Conservation (phyloP, 2,888 invertebrate species). For the Falcaria lacertinaria region DNA sequence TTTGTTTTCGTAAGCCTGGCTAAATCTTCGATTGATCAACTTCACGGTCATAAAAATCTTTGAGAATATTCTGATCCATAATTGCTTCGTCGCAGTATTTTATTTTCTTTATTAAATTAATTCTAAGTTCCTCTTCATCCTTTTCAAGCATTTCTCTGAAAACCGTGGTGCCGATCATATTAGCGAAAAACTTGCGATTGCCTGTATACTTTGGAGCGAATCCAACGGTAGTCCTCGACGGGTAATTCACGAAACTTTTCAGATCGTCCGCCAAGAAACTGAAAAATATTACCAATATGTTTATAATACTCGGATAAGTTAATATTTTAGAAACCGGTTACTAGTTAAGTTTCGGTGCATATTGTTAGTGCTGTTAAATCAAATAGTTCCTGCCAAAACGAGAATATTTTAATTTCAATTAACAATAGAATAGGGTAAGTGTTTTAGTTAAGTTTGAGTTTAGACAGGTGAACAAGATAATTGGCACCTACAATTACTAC, state of each 20-base stretch:
- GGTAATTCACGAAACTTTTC: constrained; percentile 46
- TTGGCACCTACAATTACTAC: no score
- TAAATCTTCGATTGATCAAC: constrained; percentile 41
- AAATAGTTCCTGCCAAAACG: no score
- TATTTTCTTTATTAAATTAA: constrained; percentile 41
- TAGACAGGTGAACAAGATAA: no score
- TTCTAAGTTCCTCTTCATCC: constrained; percentile 39
- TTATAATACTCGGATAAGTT: no score
- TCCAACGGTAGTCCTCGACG: constrained; percentile 60
- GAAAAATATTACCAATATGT: constrained; percentile 7
- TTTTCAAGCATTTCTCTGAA: constrained; percentile 52
- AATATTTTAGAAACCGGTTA: no score
- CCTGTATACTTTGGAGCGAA: constrained; percentile 47
- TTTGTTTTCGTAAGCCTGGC: no score
- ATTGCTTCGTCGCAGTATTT: constrained; percentile 49
- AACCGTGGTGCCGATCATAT: constrained; percentile 42
- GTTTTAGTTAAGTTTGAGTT: no score
- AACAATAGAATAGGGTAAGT: no score
- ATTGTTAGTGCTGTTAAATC: no score
- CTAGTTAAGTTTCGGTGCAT: no score
- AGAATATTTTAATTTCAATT: no score
- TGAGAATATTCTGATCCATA: constrained; percentile 40
- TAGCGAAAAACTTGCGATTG: constrained; percentile 65
- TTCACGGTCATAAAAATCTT: constrained; percentile 51
- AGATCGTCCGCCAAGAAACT: constrained; percentile 51